Evolutionary conservation across 2,797 vertebrate genomes (phyloP), one percentile per base, ranked within the genome.

Genomic region (Sternotherus odoratus): DNA sequence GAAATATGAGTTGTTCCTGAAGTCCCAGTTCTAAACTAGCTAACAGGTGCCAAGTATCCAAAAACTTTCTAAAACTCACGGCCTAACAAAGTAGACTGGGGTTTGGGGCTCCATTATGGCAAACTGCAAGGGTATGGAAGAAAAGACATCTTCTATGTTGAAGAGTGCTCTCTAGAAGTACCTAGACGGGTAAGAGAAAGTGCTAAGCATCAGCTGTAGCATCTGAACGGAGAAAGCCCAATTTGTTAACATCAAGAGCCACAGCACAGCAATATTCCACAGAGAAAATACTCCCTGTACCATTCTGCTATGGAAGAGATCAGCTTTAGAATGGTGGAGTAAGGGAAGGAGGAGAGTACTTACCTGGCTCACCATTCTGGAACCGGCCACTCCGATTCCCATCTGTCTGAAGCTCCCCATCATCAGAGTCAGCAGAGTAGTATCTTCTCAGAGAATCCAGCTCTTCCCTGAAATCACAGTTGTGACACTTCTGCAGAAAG

Each of bases 371-470:
- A 3, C 63, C 90, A 0, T 74, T 82, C 33, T 23, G 74, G 5
- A 89, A 3, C 60, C n/a, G 91, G 79, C 97, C 97, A 0, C 92
- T 83, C 4, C 88, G 93, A 85, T 96, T 98, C 77, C 98, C 98
- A 0, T 98, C 98, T 0, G 97, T 98, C 96, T 98, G 97, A 24
- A 98, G 97, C 8, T 97, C 97, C 0, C 83, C 77, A 0, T 46
- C 48, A 0, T 93, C 87, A 0, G 80, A 72, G 5, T 43, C 43
- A 43, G 43, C 43, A 43, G 8, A 43, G n/a, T n/a, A n/a, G n/a
- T n/a, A n/a, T n/a, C 1, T 57, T 48, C 87, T 82, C 92, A 98
- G 78, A 1, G 2, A 43, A 24, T 69, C 28, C 87, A 98, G 97
- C 16, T 97, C 96, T 1, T 60, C 28, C 7, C 3, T 78, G 87